Evolutionary conservation across 2,113 vertebrate species (phyloP).

Genomic region (Phodopus roborovskii): DNA sequence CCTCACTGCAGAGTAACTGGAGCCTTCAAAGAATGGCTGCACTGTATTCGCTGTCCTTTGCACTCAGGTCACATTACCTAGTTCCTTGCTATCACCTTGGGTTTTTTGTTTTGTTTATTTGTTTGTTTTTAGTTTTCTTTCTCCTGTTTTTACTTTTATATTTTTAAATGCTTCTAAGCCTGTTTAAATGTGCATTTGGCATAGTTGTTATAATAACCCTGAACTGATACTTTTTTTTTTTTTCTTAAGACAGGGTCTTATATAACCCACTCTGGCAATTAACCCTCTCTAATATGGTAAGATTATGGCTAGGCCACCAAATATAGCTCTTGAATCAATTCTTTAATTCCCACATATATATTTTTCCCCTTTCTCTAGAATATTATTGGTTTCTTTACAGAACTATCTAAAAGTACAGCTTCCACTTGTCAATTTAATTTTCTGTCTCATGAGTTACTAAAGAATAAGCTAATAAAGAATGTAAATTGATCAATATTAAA

Average conservation of each 20-base stretch:
- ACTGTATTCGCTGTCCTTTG: background rate
- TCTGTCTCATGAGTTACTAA: constrained; percentile 34
- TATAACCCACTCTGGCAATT: background rate
- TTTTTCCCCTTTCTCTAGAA: constrained; percentile 25
- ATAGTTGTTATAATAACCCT: background rate
- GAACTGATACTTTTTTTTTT: background rate
- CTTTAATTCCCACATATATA: background rate
- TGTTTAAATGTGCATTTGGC: constrained; percentile 13
- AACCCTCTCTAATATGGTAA: too few relatives aligned
- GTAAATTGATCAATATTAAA: constrained; percentile 18
- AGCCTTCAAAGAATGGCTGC: background rate
- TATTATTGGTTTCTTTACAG: background rate
- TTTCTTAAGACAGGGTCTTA: background rate
- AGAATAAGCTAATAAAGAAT: constrained; percentile 10
- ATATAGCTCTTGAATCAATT: background rate
- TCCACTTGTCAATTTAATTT: constrained; percentile 34
- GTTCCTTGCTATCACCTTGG: background rate
- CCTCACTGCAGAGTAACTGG: background rate
- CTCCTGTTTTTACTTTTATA: background rate
- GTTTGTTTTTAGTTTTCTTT: background rate
- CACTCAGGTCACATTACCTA: background rate
- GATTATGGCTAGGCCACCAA: accelerated
- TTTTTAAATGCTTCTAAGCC: constrained; percentile 22
- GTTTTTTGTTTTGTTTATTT: too few relatives aligned
- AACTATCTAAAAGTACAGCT: constrained; percentile 10